Evolutionary conservation across 2,113 vertebrate species (phyloP).

Genomic region (Percopsis transmontana): DNA sequence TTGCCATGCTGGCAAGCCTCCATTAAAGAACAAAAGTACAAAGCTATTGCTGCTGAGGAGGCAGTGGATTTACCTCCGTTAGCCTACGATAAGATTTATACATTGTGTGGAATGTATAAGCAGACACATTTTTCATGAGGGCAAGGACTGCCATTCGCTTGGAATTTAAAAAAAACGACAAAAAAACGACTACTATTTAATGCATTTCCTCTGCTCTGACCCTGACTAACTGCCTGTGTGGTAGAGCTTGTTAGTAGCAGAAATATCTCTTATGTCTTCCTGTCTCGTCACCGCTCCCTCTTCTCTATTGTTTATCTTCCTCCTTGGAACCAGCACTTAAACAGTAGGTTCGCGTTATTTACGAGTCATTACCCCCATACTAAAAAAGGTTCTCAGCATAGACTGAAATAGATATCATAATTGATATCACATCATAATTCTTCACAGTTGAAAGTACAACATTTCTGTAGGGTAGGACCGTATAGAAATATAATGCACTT

Average conservation of each 20-base stretch:
- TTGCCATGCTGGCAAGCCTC: constrained; percentile 14
- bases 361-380: constrained; percentile 25
- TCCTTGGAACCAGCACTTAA: constrained; percentile 52
- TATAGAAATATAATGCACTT: constrained; percentile 9
- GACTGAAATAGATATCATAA: constrained; percentile 15
- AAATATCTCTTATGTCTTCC: background rate
- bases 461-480: background rate
- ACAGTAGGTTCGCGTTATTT: constrained; percentile 42
- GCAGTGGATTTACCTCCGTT: constrained; percentile 40
- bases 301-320: constrained; percentile 12
- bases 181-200: background rate
- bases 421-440: too few species aligned
- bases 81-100: constrained; percentile 46
- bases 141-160: constrained; percentile 38
- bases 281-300: constrained; percentile 7
- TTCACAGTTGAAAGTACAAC: too few species aligned
- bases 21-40: too few species aligned
- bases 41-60: constrained; percentile 34
- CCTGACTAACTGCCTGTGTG: constrained; percentile 8
- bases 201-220: constrained; percentile 20
- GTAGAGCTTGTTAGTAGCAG: constrained; percentile 41
- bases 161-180: background rate
- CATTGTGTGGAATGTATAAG: constrained; percentile 35
- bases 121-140: constrained; percentile 43
- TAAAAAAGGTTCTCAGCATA: constrained; percentile 11